Conservation (phyloP, 2,797 vertebrate genomes). For the Enteromius fasciolatus region DNA sequence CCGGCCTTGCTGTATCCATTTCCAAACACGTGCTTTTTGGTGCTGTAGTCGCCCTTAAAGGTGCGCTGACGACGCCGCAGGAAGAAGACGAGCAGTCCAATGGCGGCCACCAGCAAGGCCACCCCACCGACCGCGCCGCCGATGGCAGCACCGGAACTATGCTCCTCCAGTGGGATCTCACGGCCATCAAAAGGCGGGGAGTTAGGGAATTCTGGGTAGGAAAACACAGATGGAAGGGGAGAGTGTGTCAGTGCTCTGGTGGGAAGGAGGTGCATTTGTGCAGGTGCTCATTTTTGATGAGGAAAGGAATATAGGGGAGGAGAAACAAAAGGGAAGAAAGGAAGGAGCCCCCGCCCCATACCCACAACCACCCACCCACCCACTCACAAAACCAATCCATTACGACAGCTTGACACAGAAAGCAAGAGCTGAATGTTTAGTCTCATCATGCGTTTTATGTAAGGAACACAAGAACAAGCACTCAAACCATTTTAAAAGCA, state of each 20-base stretch:
- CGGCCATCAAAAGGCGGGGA: conserved; percentile 73
- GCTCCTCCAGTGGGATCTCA: conserved; percentile 72
- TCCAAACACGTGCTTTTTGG: conserved; percentile 97
- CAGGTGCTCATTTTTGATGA: conserved; percentile 75
- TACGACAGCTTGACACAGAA: conserved; percentile 25
- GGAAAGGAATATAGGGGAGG: conserved; percentile 77
- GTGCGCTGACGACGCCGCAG: conserved; percentile 94
- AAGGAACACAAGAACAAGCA: conserved; percentile 44
- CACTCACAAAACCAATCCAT: conserved; percentile 30
- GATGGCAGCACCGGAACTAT: conserved; percentile 83
- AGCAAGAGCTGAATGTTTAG: conserved; percentile 50
- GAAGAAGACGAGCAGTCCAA: conserved; percentile 86
- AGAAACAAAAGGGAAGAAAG: conserved; percentile 68
- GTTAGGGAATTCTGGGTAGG: conserved; percentile 97
- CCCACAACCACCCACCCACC: conserved; percentile 44
- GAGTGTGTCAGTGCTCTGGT: conserved; percentile 92
- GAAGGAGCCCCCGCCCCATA: conserved; percentile 67
- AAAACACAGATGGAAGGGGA: conserved; percentile 98
- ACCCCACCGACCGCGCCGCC: conserved; percentile 89
- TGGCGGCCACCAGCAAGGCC: conserved; percentile 84
- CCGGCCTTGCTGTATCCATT: conserved; percentile 96
- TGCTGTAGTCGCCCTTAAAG: conserved; percentile 99
- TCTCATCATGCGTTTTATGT: conserved; percentile 61
- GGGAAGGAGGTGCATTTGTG: conserved; percentile 77
- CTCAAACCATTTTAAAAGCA: background rate